Evolutionary conservation across 2,113 vertebrate species (phyloP).

Genomic region (Hystrix brachyura): DNA sequence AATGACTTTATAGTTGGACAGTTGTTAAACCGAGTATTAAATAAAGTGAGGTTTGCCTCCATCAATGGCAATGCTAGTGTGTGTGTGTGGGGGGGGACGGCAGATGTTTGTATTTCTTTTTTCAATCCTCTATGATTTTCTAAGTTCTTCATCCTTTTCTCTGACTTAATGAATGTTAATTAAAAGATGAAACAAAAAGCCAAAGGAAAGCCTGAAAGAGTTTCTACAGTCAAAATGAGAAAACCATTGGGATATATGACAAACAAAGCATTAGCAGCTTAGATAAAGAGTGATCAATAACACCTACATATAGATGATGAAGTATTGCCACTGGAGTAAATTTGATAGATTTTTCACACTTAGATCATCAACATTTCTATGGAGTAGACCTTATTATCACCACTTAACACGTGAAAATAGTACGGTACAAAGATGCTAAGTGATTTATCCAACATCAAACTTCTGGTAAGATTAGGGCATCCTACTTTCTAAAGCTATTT

Average conservation of each 20-base stretch:
- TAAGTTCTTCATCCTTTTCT: neutral
- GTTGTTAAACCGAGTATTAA: neutral
- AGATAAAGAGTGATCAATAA: constrained; percentile 9
- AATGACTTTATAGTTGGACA: neutral
- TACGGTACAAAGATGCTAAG: neutral
- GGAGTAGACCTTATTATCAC: neutral
- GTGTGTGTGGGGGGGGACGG: neutral
- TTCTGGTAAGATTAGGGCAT: neutral
- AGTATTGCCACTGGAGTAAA: neutral
- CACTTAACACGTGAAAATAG: neutral
- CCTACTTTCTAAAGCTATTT: neutral
- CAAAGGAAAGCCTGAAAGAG: neutral
- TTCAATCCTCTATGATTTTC: neutral
- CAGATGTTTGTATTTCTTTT: neutral
- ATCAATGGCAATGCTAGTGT: constrained; percentile 4
- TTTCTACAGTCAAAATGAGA: neutral
- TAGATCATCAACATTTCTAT: neutral
- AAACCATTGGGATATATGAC: neutral
- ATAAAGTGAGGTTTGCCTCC: neutral
- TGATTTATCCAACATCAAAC: neutral
- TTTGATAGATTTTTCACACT: neutral
- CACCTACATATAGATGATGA: neutral
- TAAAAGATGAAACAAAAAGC: constrained; percentile 31
- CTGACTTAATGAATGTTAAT: constrained; percentile 32
- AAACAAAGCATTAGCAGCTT: neutral